A percentile compares a stretch with the other conserved stretches of the same genome.
These are phyloP conservation scores for Drosophila phalerata DNA, from an alignment of 2,888 invertebrate genomes.

Conservation along the genomic window DNA sequence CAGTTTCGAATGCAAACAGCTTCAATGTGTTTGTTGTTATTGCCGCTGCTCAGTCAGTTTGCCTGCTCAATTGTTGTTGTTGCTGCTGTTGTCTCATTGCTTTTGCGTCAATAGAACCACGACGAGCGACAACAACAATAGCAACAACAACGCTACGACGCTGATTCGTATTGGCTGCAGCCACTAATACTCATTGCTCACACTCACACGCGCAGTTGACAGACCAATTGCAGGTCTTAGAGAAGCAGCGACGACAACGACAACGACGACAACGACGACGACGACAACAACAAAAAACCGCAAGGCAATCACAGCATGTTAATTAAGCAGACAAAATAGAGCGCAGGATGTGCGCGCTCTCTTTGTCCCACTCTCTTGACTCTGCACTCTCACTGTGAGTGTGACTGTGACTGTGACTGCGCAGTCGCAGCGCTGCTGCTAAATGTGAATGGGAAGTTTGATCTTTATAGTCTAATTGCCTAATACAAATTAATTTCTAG, in stretches of 20 bases:
- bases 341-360: conserved; percentile 63
- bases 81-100: conserved; percentile 63
- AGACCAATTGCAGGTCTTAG: conserved; percentile 81
- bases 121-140: conserved; percentile 35
- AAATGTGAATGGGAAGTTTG: conserved; percentile 35
- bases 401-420: conserved; percentile 8
- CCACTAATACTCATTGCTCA: conserved; percentile 77
- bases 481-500: conserved; percentile 43
- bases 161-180: conserved; percentile 79
- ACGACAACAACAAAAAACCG: conserved; percentile 24
- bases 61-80: conserved; percentile 20
- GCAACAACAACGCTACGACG: conserved; percentile 45
- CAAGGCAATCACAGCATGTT: conserved; percentile 48
- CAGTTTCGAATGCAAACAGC: conserved; percentile 70
- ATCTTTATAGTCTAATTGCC: conserved; percentile 27
- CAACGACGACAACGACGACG: conserved; percentile 33
- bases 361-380: not conserved
- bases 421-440: conserved; percentile 12
- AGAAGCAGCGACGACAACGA: conserved; percentile 44
- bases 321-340: conserved; percentile 61
- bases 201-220: conserved; percentile 69
- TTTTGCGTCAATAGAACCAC: conserved; percentile 76
- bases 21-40: conserved; percentile 22
- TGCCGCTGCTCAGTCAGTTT: conserved; percentile 18
- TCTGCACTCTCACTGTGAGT: conserved; percentile 5